Percentiles rank a stretch among this genome's conserved stretches.
Evolutionary conservation across 2,888 invertebrate genomes (phyloP).

Genomic region (Dilophus febrilis): DNA sequence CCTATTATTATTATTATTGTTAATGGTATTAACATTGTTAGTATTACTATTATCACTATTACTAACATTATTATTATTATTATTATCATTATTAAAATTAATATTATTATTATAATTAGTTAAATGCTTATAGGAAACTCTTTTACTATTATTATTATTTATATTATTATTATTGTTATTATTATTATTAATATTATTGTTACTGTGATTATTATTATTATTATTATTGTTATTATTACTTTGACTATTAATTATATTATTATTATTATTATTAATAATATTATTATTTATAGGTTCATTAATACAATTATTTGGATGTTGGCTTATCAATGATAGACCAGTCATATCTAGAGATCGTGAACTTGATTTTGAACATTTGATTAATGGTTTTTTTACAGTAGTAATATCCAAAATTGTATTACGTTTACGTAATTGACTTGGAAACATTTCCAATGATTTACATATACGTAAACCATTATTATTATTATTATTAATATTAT

Average conservation of each 20-base stretch:
- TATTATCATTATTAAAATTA: slow-evolving; percentile 6
- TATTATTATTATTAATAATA: slow-evolving; percentile 17
- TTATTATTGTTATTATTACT: neutral
- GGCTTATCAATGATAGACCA: slow-evolving; percentile 15
- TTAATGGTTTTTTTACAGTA: slow-evolving; percentile 15
- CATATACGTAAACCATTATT: slow-evolving; percentile 34
- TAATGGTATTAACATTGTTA: neutral
- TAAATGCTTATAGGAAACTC: slow-evolving; percentile 22
- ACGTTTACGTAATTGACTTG: slow-evolving; percentile 24
- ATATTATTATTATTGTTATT: slow-evolving; percentile 8
- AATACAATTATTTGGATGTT: neutral
- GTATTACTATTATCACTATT: neutral
- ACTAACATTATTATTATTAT: no score
- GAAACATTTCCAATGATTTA: slow-evolving; percentile 47
- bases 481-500: slow-evolving; percentile 17
- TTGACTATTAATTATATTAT: slow-evolving; percentile 22
- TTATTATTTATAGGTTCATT: slow-evolving; percentile 6
- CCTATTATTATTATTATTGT: neutral
- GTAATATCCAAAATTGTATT: no score
- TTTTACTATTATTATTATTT: slow-evolving; percentile 12
- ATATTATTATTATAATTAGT: slow-evolving; percentile 22
- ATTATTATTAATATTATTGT: neutral
- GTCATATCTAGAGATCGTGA: slow-evolving; percentile 28
- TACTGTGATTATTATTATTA: neutral
- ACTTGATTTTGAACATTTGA: slow-evolving; percentile 19